A percentile compares a stretch with the other conserved stretches of the same genome.
Conservation (phyloP, 2,888 invertebrate genomes). For the Machimus rusticus region DNA sequence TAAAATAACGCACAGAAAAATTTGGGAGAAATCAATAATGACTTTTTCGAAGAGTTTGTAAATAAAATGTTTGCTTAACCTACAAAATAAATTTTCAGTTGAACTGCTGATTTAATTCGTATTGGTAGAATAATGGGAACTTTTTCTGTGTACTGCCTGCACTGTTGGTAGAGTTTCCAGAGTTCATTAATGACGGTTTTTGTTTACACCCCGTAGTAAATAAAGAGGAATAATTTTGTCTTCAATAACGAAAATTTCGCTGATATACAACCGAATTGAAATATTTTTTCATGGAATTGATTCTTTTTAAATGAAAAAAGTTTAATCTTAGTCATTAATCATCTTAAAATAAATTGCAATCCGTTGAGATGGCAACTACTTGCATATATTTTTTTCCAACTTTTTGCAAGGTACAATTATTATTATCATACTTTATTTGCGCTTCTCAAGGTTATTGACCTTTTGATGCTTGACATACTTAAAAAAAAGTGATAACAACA, state of each 20-base stretch:
- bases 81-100: not conserved
- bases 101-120: not conserved
- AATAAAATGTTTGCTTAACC: not conserved
- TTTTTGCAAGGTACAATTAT: not conserved
- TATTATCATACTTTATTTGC: not conserved
- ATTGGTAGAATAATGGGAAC: not conserved
- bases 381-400: not conserved
- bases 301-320: no score
- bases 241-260: no score
- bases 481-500: not conserved
- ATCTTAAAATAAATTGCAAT: not conserved
- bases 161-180: not conserved
- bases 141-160: not conserved
- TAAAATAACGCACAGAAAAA: not conserved
- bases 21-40: not conserved
- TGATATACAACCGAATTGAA: not conserved
- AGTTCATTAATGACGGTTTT: no score
- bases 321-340: not conserved
- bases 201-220: not conserved
- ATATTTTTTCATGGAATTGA: not conserved
- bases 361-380: not conserved
- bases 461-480: not conserved
- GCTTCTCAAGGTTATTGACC: not conserved
- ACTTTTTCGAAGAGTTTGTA: not conserved
- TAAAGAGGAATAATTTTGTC: not conserved